Evolutionary conservation across 2,797 vertebrate genomes (phyloP).

Genomic region (Pantherophis vulpinus): DNA sequence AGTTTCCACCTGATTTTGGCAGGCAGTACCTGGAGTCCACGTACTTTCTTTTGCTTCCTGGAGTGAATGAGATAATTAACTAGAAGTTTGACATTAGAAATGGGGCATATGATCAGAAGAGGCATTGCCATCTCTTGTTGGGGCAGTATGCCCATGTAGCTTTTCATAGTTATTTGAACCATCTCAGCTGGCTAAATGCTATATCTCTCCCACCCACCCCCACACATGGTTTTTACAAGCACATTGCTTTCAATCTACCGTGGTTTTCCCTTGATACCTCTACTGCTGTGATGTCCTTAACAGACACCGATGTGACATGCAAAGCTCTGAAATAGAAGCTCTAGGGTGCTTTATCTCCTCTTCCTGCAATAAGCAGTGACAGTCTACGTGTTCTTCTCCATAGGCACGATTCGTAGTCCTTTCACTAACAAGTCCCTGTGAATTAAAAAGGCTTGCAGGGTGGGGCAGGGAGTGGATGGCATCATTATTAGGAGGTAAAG

Average conservation of each 20-base stretch:
- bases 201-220: background rate
- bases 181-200: background rate
- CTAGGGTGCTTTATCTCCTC: constrained; percentile 41
- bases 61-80: background rate
- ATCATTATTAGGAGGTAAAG: constrained; percentile 11
- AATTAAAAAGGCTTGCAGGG: rapidly evolving
- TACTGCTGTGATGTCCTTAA: constrained; percentile 50
- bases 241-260: constrained; percentile 8
- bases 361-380: constrained; percentile 59
- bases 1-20: background rate
- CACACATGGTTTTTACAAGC: background rate
- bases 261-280: constrained; percentile 39
- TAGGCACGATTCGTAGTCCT: constrained; percentile 38
- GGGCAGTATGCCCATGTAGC: background rate
- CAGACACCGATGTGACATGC: constrained; percentile 62
- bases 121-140: constrained; percentile 13
- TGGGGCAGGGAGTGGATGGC: background rate
- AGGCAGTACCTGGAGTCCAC: background rate
- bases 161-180: constrained; percentile 27
- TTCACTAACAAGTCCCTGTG: constrained; percentile 42
- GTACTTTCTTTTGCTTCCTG: background rate
- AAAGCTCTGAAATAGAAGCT: constrained; percentile 62
- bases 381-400: constrained; percentile 50
- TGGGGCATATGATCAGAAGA: background rate
- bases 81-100: background rate